phyloP scores from a whole-genome alignment of 2,888 invertebrate species.

The Norana najaformis region DNA sequence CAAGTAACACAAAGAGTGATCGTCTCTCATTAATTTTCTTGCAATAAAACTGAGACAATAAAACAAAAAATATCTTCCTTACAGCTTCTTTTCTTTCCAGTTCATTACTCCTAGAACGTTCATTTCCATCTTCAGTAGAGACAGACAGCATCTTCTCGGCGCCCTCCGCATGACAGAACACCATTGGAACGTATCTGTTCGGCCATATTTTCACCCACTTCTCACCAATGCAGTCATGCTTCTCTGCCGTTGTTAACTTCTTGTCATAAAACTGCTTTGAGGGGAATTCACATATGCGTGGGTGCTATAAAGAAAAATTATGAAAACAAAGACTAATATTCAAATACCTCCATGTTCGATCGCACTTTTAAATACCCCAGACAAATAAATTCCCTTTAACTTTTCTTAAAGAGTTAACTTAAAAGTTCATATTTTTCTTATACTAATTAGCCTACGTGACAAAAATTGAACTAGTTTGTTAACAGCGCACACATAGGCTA shows the following conservation, averaged over 20 bases:
- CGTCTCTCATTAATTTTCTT: background rate
- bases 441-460: too few relatives aligned
- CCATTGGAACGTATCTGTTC: conserved; percentile 38
- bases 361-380: too few relatives aligned
- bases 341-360: too few relatives aligned
- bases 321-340: too few relatives aligned
- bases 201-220: conserved; percentile 33
- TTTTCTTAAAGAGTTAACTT: too few relatives aligned
- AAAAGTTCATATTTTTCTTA: too few relatives aligned
- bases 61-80: conserved; percentile 28
- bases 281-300: conserved; percentile 50
- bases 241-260: conserved; percentile 37
- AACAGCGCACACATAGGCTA: too few relatives aligned
- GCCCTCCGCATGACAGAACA: conserved; percentile 52
- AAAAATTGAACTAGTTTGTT: too few relatives aligned
- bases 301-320: conserved; percentile 45
- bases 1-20: background rate
- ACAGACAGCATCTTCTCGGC: conserved; percentile 50
- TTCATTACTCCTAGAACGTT: conserved; percentile 51
- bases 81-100: conserved; percentile 52
- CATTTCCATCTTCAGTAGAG: conserved; percentile 52
- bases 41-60: too few relatives aligned
- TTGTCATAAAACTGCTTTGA: conserved; percentile 51
- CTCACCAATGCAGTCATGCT: background rate
- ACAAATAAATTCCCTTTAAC: too few relatives aligned